phyloP scores from a whole-genome alignment of 2,888 invertebrate genomes.

The Meteorus cinctellus region DNA sequence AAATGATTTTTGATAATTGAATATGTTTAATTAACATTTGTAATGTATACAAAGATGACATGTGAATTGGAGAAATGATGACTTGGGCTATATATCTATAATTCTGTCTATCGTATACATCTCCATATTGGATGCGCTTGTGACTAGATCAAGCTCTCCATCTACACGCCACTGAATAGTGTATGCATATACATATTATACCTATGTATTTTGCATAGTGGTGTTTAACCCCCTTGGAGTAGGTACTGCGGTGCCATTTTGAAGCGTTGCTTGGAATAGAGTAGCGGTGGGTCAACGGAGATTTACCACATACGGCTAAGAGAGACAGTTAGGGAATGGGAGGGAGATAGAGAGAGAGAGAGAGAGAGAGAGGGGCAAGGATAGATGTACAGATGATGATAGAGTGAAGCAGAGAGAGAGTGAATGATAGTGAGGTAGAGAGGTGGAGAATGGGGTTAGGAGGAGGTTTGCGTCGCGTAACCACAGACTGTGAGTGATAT shows the following conservation, averaged over 20 bases:
- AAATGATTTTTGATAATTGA: no score
- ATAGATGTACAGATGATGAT: background rate
- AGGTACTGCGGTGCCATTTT: conserved; percentile 14
- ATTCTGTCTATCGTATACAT: conserved; percentile 5
- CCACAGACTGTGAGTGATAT: conserved; percentile 69
- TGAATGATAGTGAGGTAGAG: conserved; percentile 18
- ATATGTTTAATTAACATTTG: conserved; percentile 63
- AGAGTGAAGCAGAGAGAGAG: background rate
- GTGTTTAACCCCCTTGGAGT: background rate
- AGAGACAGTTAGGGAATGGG: conserved; percentile 27
- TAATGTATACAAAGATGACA: conserved; percentile 58
- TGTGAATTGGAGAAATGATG: conserved; percentile 57
- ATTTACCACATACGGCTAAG: conserved; percentile 23
- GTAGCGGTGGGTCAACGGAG: conserved; percentile 52
- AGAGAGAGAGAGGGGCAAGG: no score
- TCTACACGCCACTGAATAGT: background rate
- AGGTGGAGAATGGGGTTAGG: conserved; percentile 27
- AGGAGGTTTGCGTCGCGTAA: conserved; percentile 54
- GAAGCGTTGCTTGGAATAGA: conserved; percentile 18
- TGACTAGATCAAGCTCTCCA: conserved; percentile 2
- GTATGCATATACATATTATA: conserved; percentile 9
- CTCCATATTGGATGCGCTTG: conserved; percentile 14
- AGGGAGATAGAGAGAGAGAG: no score
- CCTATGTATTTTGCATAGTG: conserved; percentile 10
- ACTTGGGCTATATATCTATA: conserved; percentile 46